Base-by-base conservation (phyloP, 2,888 invertebrate species). In the Tethea ocularis region DNA sequence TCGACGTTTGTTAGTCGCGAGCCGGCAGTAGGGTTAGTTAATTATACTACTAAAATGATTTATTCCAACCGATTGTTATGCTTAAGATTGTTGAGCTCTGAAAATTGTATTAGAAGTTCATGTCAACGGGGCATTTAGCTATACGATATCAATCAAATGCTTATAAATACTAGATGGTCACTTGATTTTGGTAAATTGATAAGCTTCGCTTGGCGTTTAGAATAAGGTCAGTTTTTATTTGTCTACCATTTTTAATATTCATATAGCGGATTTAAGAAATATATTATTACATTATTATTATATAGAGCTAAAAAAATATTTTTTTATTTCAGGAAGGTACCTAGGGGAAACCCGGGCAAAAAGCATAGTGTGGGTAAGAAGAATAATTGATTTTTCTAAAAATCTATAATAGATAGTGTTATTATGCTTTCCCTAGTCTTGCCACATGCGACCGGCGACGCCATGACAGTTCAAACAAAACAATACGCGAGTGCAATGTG, bases 21-120 rank as follows among this genome's bases (percentile, higher is more conserved):
- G 76, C 69, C 71, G 67, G 68, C 69, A 65, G 72, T 73, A 66
- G 67, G 72, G 67, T 72, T 67, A 63, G 74, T 76, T 88, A 88
- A 89, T 88, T 88, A 87, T 83, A 84, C 81, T 61, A 82, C 80
- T 83, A 78, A 84, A 87, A 86, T 86, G 84, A 87, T 89, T 89
- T 87, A 88, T 86, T 75, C 71, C 71, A 68, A 74, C 74, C 79
- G 73, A 84, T 83, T 83, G 79, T 81, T 82, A 80, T 77, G 71
- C 70, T 66, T 61, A 67, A 74, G 75, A 77, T 76, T 82, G 78
- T 79, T 77, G 69, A 72, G 70, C 67, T 71, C 72, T 72, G 69
- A 74, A 78, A 84, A 82, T 82, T 82, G 78, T 78, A 78, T 78
- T 72, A 71, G 63, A 71, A 54, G 74, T 82, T 84, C 81, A 84